Evolutionary conservation across 1,140 invertebrate genomes (phyloP).

Genomic region (Zaprionus inermis): DNA sequence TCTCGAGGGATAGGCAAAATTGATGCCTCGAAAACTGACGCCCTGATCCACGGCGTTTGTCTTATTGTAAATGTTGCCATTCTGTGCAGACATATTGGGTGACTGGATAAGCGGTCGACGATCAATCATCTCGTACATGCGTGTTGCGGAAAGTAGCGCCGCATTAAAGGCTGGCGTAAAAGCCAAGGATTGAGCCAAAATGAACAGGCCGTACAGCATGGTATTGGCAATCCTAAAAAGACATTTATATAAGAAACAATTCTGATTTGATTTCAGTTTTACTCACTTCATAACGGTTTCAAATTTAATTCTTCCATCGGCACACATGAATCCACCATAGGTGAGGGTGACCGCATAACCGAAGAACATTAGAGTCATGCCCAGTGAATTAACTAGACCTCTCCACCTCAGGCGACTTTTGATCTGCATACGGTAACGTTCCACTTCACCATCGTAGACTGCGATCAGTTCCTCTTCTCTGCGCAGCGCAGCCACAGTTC

Average conservation of each 20-base stretch:
- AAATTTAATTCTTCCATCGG: slow-evolving; percentile 73
- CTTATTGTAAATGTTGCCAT: slow-evolving; percentile 57
- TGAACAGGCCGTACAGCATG: slow-evolving; percentile 93
- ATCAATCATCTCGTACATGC: slow-evolving; percentile 88
- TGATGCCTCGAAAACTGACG: slow-evolving; percentile 89
- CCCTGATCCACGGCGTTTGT: slow-evolving; percentile 87
- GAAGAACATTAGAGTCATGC: slow-evolving; percentile 92
- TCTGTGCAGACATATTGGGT: slow-evolving; percentile 45
- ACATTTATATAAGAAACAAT: background rate
- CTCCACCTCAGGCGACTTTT: slow-evolving; percentile 88
- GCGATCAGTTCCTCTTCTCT: slow-evolving; percentile 85
- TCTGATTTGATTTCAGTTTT: background rate
- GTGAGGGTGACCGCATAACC: slow-evolving; percentile 92
- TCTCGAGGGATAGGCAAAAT: slow-evolving; percentile 93
- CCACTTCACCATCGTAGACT: slow-evolving; percentile 86
- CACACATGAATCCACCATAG: slow-evolving; percentile 93
- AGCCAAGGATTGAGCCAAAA: slow-evolving; percentile 92
- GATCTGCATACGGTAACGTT: slow-evolving; percentile 85
- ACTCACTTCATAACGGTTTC: slow-evolving; percentile 91
- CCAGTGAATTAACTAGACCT: slow-evolving; percentile 91
- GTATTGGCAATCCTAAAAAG: slow-evolving; percentile 90
- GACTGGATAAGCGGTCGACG: slow-evolving; percentile 85
- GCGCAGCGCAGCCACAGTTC: slow-evolving; percentile 89
- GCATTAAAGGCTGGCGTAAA: slow-evolving; percentile 95
- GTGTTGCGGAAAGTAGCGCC: slow-evolving; percentile 91